phyloP scores from a whole-genome alignment of 2,888 invertebrate genomes.

The Coelinius sp. region DNA sequence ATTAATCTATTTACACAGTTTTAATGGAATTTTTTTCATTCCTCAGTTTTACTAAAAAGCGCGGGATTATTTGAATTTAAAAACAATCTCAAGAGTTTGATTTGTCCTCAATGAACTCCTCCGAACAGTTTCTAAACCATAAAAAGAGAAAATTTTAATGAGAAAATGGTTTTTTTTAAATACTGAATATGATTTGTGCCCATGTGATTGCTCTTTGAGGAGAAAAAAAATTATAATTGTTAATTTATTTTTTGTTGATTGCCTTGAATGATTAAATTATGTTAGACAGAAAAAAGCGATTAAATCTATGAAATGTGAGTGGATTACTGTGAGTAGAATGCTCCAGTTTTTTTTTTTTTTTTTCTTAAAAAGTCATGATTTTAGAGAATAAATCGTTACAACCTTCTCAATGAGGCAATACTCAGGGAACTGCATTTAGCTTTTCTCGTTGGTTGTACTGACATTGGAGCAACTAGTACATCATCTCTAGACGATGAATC shows the following conservation, averaged over 20 bases:
- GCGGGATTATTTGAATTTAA: constrained; percentile 7
- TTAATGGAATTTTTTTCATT: not conserved
- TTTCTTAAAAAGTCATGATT: too few relatives aligned
- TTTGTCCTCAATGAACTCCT: constrained; percentile 63
- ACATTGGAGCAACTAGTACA: constrained; percentile 83
- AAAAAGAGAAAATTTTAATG: constrained; percentile 29
- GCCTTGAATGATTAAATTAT: not conserved
- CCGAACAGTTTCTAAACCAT: constrained; percentile 63
- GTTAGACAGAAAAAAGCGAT: not conserved
- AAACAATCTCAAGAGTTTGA: constrained; percentile 54
- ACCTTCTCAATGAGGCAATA: constrained; percentile 80
- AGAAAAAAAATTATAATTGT: not conserved
- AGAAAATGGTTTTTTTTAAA: not conserved
- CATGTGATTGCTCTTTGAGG: not conserved
- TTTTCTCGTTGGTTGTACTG: constrained; percentile 88
- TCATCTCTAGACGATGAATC: constrained; percentile 75
- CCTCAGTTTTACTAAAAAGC: not conserved
- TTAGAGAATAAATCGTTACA: constrained; percentile 72
- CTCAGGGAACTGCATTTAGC: constrained; percentile 78
- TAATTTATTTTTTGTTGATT: not conserved
- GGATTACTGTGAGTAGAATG: not conserved
- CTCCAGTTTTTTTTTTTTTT: not conserved
- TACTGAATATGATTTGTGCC: not conserved
- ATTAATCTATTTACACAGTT: not conserved
- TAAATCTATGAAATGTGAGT: not conserved